phyloP scores from a whole-genome alignment of 2,113 vertebrate genomes.

The Macrotus californicus region DNA sequence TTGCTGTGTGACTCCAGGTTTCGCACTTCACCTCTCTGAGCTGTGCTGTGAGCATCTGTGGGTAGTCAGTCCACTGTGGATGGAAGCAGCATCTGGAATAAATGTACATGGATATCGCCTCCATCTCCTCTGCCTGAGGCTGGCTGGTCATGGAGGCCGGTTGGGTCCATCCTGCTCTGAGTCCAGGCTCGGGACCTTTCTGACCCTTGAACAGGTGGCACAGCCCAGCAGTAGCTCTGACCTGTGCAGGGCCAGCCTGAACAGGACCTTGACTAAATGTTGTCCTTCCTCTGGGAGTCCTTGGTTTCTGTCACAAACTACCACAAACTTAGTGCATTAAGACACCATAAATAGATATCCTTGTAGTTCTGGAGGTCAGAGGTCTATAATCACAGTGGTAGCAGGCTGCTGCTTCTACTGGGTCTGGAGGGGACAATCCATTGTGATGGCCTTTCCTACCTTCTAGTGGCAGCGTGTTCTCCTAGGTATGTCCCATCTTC shows the following conservation, averaged over 20 bases:
- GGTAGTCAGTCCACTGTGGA: fast-evolving
- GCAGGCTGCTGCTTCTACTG: no score
- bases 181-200: fast-evolving
- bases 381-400: no score
- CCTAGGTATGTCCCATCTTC: not conserved
- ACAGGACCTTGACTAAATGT: fast-evolving
- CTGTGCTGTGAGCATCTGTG: fast-evolving
- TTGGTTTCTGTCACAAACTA: no score
- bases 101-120: fast-evolving
- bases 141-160: not conserved
- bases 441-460: not conserved
- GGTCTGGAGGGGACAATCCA: no score
- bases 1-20: not conserved
- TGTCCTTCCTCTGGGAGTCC: not conserved
- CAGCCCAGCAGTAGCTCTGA: fast-evolving
- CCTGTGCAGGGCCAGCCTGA: not conserved
- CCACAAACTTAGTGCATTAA: not conserved
- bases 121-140: fast-evolving
- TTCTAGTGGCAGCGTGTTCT: no score
- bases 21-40: not conserved
- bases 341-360: not conserved
- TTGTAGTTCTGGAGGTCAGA: not conserved
- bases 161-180: not conserved
- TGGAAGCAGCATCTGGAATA: fast-evolving
- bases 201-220: fast-evolving